Conservation (phyloP, 2,888 invertebrate genomes). For the Lottia gigantea region DNA sequence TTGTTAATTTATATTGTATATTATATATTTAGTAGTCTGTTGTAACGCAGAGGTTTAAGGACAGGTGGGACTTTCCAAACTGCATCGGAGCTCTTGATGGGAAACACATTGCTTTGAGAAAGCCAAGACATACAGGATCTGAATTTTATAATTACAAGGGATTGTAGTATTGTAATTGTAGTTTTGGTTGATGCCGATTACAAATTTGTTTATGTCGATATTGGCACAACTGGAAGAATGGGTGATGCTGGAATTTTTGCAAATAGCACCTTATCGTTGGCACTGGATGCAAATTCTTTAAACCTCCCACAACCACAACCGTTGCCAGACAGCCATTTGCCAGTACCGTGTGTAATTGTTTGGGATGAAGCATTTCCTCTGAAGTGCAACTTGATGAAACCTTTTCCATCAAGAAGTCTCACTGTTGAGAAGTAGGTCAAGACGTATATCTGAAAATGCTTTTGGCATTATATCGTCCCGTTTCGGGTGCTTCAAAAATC, state of each 20-base stretch:
- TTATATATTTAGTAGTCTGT: too few relatives aligned
- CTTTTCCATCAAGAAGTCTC: constrained; percentile 25
- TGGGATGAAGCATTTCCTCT: constrained; percentile 30
- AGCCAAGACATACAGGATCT: not conserved
- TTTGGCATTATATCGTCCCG: constrained; percentile 18
- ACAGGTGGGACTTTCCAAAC: too few relatives aligned
- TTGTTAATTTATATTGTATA: too few relatives aligned
- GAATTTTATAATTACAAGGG: not conserved
- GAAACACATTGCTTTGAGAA: too few relatives aligned
- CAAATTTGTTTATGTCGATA: not conserved
- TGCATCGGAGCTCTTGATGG: too few relatives aligned
- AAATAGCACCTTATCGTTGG: constrained; percentile 3
- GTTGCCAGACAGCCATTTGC: constrained; percentile 17
- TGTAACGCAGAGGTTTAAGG: too few relatives aligned
- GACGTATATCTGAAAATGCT: constrained; percentile 23
- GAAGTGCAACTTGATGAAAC: constrained; percentile 29
- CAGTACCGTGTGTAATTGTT: constrained; percentile 23
- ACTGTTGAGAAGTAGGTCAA: constrained; percentile 2
- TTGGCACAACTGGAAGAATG: constrained; percentile 19
- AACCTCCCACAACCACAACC: constrained; percentile 26
- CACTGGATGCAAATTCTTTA: constrained; percentile 19
- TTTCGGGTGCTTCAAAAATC: constrained; percentile 16
- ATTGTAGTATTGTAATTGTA: not conserved
- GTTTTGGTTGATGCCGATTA: not conserved
- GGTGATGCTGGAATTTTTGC: constrained; percentile 33